These are phyloP conservation scores for Montipora capricornis DNA, from an alignment of 64 coral and sea anemone species.

Conservation along the genomic window DNA sequence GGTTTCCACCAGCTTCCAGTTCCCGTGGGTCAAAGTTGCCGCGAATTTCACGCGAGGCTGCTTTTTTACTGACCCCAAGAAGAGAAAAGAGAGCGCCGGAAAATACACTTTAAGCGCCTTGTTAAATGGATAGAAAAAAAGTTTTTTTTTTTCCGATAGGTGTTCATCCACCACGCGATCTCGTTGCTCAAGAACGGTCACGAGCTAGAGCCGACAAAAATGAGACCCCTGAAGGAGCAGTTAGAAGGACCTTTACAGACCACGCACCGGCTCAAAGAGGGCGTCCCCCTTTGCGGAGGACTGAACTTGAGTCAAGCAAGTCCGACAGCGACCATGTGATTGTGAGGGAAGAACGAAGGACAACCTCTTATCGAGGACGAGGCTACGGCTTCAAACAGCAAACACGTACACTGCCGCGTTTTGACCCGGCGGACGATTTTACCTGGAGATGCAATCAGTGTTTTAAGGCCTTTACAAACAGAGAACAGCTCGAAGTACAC, in stretches of 20 bases:
- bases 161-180: constrained; percentile 90
- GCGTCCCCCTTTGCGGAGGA: constrained; percentile 79
- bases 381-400: constrained; percentile 60
- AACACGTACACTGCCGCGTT: constrained; percentile 13
- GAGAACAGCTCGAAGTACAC: constrained; percentile 90
- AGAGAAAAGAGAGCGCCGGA: neutral
- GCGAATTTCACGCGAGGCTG: too few relatives aligned
- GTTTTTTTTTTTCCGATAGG: constrained; percentile 28
- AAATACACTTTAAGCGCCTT: neutral
- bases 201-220: constrained; percentile 59
- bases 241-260: constrained; percentile 64
- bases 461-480: constrained; percentile 91
- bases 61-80: too few relatives aligned
- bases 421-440: constrained; percentile 80
- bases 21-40: too few relatives aligned
- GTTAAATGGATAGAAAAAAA: neutral
- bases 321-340: constrained; percentile 55
- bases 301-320: constrained; percentile 62
- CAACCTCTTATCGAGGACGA: constrained; percentile 73
- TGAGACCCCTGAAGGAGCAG: constrained; percentile 51
- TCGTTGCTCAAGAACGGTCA: constrained; percentile 84
- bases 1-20: too few relatives aligned
- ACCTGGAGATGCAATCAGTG: constrained; percentile 95
- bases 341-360: constrained; percentile 70
- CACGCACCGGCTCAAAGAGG: constrained; percentile 85